Evolutionary conservation across 2,888 invertebrate genomes (phyloP), one percentile per base, ranked within the genome.

Genomic region (Tiliacea aurago): DNA sequence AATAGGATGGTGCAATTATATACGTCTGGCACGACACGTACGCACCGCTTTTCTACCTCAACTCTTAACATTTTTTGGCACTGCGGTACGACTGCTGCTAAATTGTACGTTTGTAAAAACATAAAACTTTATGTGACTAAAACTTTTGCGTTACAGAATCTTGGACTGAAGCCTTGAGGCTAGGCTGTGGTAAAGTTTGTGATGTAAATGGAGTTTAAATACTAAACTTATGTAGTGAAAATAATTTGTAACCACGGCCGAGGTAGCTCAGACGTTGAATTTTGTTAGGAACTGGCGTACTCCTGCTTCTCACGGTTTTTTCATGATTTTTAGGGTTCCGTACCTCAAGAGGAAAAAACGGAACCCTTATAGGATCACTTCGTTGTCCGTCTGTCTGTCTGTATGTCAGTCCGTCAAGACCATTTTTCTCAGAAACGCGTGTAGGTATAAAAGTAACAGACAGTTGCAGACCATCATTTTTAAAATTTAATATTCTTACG

Each of bases 161-260:
- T 72, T 63, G 4, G 9, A 20, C 2, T n/a, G 45, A 51, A 43
- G 13, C n/a, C 51, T 56, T 37, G 20, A 58, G 28, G 56, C n/a
- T 23, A 37, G 13, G 15, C 28, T 33, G 18, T 5, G 61, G 51
- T 37, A 56, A 63, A 63, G 45, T 58, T 71, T 58, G 45, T 20
- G 28, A 51, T 41, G 28, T 37, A 79, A 63, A 72, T 58, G 37
- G 20, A 63, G 56, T 71, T 79, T 63, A 63, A 51, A 63, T 79
- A 58, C 41, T 56, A 28, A 72, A 71, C 45, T 63, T 79, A 51
- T 76, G 28, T 62, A 45, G 47, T 61, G 47, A 28, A 61, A 70
- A 63, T 58, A 72, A 47, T 58, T 73, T 47, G 41, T n/a, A 49
- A 20, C 23, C n/a, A n/a, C n/a, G n/a, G n/a, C n/a, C n/a, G n/a